Base-by-base conservation (phyloP, 35 echinoderm and acorn worm genomes). In the Hemicentrotus pulcherrimus region DNA sequence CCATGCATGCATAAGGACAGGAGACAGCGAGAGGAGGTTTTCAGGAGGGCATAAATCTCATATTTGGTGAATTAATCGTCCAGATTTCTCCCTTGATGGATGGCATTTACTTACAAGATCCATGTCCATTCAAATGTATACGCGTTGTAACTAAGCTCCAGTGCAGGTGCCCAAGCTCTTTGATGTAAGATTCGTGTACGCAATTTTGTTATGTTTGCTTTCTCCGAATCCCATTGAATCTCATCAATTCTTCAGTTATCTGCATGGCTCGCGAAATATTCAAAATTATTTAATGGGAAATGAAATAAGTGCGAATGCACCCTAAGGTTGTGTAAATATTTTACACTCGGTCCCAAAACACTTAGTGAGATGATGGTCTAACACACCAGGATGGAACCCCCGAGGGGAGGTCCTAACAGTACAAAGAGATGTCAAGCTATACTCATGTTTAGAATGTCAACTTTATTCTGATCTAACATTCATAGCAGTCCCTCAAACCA, bases 1-100 rank as follows among this genome's bases (percentile, higher is more conserved):
- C 22, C 65, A 78, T 78, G 65, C 65, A 78, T 78, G 19, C 65
- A 28, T n/a, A 78, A 78, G 24, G 65, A 22, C n/a, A 28, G 28
- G 65, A 78, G 65, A 78, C 65, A 4, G 65, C 4, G 28, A n/a
- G 65, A 3, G 65, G 22, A 78, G 65, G 65, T 78, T 78, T 78
- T 5, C 65, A 78, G 22, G 65, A 78, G 65, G 65, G 65, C 65
- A 78, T 78, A 78, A 78, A 78, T 47, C 46, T 90, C 88, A 47
- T 90, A 90, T 90, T 90, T 90, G 46, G 32, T 47, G 88, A 47
- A 90, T 90, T 90, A 90, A 90, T 90, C 88, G 45, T 19, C 88
- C 88, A 90, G 88, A 90, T 45, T 90, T 90, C 8, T 90, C 88
- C 88, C 88, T 32, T 47, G 88, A 35, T 30, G 88, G 46, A 90